Percentiles rank a stretch among this genome's conserved stretches.
Conservation (phyloP, 2,888 invertebrate species). For the Meiosimyza decipiens region DNA sequence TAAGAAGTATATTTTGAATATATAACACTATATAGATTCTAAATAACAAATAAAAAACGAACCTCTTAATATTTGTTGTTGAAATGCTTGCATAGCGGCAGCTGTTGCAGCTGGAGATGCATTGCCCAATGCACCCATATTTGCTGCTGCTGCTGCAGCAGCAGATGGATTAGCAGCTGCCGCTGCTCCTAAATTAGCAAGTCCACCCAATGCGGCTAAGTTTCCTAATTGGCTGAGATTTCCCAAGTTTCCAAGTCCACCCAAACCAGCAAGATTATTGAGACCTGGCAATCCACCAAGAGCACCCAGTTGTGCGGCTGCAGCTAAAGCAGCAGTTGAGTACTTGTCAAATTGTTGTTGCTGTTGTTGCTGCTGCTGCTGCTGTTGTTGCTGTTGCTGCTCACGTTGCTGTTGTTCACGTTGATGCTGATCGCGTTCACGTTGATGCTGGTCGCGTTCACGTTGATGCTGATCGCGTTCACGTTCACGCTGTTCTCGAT, state of each 20-base stretch:
- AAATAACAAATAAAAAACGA: slow-evolving; percentile 41
- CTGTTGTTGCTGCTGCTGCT: slow-evolving; percentile 58
- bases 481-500: slow-evolving; percentile 53
- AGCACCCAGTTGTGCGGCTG: slow-evolving; percentile 64
- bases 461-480: slow-evolving; percentile 51
- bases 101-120: slow-evolving; percentile 69
- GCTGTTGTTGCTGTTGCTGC: slow-evolving; percentile 64
- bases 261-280: slow-evolving; percentile 60
- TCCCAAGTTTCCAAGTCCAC: slow-evolving; percentile 55
- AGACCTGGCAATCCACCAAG: slow-evolving; percentile 62
- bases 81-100: slow-evolving; percentile 85
- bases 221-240: slow-evolving; percentile 62
- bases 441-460: slow-evolving; percentile 52
- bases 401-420: slow-evolving; percentile 59
- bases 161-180: slow-evolving; percentile 71
- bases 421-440: slow-evolving; percentile 52
- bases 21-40: too few species aligned
- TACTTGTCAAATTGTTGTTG: slow-evolving; percentile 62
- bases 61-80: slow-evolving; percentile 87
- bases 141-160: slow-evolving; percentile 69
- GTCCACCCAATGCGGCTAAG: slow-evolving; percentile 59
- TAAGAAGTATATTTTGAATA: too few species aligned
- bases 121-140: slow-evolving; percentile 55
- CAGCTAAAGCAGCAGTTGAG: slow-evolving; percentile 69
- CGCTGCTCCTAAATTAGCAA: slow-evolving; percentile 60